A percentile compares a stretch with the other conserved stretches of the same genome.
These are phyloP conservation scores for Odontomyia ornata DNA, from an alignment of 2,888 invertebrate genomes.

Conservation along the genomic window DNA sequence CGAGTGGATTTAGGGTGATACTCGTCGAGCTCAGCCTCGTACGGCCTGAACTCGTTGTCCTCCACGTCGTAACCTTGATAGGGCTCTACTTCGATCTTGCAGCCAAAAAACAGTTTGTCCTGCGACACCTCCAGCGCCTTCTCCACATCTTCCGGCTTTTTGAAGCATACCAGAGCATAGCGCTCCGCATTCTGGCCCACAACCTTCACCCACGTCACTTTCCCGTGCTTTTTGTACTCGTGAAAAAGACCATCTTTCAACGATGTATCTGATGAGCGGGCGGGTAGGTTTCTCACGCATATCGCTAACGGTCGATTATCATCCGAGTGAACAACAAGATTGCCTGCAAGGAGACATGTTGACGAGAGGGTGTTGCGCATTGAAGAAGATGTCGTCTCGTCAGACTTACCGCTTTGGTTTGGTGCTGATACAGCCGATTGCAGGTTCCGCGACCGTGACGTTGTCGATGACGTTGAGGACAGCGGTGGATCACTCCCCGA, in stretches of 20 bases:
- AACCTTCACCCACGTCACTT: slow-evolving; percentile 94
- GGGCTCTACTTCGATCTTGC: slow-evolving; percentile 93
- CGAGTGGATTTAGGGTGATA: slow-evolving; percentile 96
- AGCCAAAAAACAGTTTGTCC: slow-evolving; percentile 96
- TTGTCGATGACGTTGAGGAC: slow-evolving; percentile 51
- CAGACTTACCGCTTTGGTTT: slow-evolving; percentile 51
- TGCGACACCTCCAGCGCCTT: slow-evolving; percentile 96
- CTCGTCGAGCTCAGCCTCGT: slow-evolving; percentile 95
- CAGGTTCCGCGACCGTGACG: slow-evolving; percentile 64
- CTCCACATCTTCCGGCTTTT: slow-evolving; percentile 96
- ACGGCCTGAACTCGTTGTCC: slow-evolving; percentile 84
- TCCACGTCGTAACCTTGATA: slow-evolving; percentile 90
- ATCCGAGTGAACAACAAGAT: slow-evolving; percentile 65
- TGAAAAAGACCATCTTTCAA: slow-evolving; percentile 97
- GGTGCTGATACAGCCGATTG: slow-evolving; percentile 66
- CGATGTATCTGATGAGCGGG: slow-evolving; percentile 90
- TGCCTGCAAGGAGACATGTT: slow-evolving; percentile 51
- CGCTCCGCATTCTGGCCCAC: slow-evolving; percentile 91
- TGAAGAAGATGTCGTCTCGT: background rate
- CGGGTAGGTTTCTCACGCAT: slow-evolving; percentile 89
- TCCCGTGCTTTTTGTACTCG: slow-evolving; percentile 98
- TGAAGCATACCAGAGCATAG: slow-evolving; percentile 94
- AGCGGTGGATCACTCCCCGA: slow-evolving; percentile 59
- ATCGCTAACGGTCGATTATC: slow-evolving; percentile 83
- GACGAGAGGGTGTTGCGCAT: no score